Evolutionary conservation across 1,140 invertebrate genomes (phyloP), one percentile per base, ranked within the genome.

Genomic region (Galendromus occidentalis): DNA sequence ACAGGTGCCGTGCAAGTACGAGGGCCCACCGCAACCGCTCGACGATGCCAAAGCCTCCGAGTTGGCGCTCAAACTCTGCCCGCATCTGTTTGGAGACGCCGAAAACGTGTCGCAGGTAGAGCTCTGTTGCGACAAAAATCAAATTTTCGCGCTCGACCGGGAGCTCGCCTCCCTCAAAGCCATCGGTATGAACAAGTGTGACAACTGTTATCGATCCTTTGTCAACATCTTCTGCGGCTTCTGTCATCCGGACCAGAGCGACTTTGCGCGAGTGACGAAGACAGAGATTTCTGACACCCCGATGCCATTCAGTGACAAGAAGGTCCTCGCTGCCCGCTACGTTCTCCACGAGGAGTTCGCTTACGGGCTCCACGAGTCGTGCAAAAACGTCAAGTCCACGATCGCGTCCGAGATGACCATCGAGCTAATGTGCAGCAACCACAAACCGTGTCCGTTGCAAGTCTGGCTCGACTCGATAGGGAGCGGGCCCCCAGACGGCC

Each of bases 1-100:
- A 25, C 25, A 59, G 22, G 51, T 59, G 25, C 51, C 51, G 51
- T 59, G 51, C 22, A 59, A 59, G 22, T 59, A 59, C 51, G 51
- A 59, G 14, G 51, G 51, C 51, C 51, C 51, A 29, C 51, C 51
- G 51, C 22, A 20, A 59, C 14, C 51, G 1, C 2, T 59, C 2
- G 22, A 59, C 25, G 22, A 59, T 9, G 5, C 12, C 2, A 25
- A 25, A 18, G 22, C 51, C 2, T 14, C 20, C 14, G 14, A 59
- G 2, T 14, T 59, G 12, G 51, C 51, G n/a, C 51, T 29, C 14
- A 22, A 59, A 22, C 22, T 59, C n/a, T 59, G 51, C 22, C 51
- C 51, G 14, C 51, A 59, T 22, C 22, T 59, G 51, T 59, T 59
- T 22, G 51, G 25, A 59, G 51, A 22, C 14, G 51, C 51, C 25